phyloP scores from a whole-genome alignment of 2,888 invertebrate species.

The Hypolimnas misippus region DNA sequence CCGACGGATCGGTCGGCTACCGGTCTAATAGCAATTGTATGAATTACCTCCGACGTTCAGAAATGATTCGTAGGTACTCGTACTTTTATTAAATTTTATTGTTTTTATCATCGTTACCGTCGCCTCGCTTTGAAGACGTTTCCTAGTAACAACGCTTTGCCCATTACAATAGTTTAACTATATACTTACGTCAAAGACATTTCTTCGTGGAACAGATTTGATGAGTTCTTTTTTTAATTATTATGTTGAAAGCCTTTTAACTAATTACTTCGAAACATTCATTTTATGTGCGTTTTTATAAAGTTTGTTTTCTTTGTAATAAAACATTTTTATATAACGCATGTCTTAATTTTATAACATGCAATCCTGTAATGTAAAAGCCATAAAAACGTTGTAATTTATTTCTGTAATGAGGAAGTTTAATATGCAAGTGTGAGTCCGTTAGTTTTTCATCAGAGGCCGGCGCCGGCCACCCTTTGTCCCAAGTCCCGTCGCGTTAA shows the following conservation, averaged over 20 bases:
- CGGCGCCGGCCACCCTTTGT: slow-evolving; percentile 54
- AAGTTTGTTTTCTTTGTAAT: neutral
- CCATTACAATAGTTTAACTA: slow-evolving; percentile 19
- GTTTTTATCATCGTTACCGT: slow-evolving; percentile 58
- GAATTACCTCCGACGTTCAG: slow-evolving; percentile 76
- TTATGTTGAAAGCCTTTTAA: too few relatives aligned
- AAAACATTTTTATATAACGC: neutral
- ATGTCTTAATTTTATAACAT: neutral
- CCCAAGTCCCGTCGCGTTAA: slow-evolving; percentile 53
- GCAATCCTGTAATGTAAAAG: neutral
- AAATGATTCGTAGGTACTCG: slow-evolving; percentile 48
- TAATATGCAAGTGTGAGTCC: slow-evolving; percentile 43
- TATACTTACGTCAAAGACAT: slow-evolving; percentile 12
- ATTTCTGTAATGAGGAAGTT: slow-evolving; percentile 25
- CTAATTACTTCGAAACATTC: too few relatives aligned
- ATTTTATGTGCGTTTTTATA: too few relatives aligned
- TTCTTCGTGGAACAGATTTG: too few relatives aligned
- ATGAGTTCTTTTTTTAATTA: too few relatives aligned
- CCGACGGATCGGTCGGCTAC: slow-evolving; percentile 57
- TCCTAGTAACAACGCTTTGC: slow-evolving; percentile 24
- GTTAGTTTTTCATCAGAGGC: slow-evolving; percentile 59
- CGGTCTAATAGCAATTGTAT: slow-evolving; percentile 80
- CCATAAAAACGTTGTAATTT: neutral
- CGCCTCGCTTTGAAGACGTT: slow-evolving; percentile 42
- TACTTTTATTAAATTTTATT: slow-evolving; percentile 64